Evolutionary conservation across 1,140 invertebrate species (phyloP).

Genomic region (Heliconius hermathena): DNA sequence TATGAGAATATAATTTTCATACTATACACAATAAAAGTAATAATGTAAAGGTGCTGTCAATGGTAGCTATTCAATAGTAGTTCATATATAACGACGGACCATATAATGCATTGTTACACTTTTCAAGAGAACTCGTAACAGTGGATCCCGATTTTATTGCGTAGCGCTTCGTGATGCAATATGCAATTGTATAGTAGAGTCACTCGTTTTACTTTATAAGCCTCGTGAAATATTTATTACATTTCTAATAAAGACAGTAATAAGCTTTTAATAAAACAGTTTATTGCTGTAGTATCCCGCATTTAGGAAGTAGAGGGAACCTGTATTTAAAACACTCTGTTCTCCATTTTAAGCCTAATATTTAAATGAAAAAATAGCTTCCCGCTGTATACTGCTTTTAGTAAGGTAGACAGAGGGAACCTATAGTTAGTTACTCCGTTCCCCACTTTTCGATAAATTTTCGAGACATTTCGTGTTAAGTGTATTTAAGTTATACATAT

Average conservation of each 20-base stretch:
- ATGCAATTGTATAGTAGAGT: slow-evolving; percentile 44
- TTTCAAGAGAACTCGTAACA: slow-evolving; percentile 57
- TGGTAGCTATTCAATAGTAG: slow-evolving; percentile 38
- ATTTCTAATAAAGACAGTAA: neutral
- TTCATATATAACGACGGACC: slow-evolving; percentile 51
- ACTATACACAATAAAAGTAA: neutral
- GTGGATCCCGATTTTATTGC: slow-evolving; percentile 73
- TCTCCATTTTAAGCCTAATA: too few species aligned
- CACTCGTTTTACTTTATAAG: slow-evolving; percentile 21
- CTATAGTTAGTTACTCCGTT: too few species aligned
- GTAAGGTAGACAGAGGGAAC: too few species aligned
- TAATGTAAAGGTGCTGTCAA: slow-evolving; percentile 40
- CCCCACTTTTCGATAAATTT: too few species aligned
- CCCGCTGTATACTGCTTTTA: too few species aligned
- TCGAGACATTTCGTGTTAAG: too few species aligned
- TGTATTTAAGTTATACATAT: too few species aligned
- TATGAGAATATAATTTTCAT: neutral
- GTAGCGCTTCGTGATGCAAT: slow-evolving; percentile 50
- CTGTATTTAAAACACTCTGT: too few species aligned
- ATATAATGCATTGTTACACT: slow-evolving; percentile 55
- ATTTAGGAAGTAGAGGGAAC: too few species aligned
- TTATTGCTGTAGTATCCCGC: too few species aligned
- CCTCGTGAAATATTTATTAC: slow-evolving; percentile 18
- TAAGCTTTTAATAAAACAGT: too few species aligned
- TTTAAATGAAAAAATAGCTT: too few species aligned